Evolutionary conservation across 2,113 vertebrate genomes (phyloP).

Genomic region (Paedocypris sp.): DNA sequence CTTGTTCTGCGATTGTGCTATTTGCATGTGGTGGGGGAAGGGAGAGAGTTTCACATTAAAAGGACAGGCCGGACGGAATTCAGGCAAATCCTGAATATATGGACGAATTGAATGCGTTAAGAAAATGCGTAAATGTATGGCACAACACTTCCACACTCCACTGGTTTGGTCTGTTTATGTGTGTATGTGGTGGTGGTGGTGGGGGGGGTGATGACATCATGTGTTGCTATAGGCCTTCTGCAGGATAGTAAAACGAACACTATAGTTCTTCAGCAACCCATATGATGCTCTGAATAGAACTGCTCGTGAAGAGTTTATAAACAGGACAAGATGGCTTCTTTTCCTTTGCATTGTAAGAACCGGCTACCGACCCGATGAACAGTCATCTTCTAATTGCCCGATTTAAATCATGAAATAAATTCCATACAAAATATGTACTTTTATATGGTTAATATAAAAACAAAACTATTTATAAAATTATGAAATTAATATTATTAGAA

Average conservation of each 20-base stretch:
- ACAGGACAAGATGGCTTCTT: too few species aligned
- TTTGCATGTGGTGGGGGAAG: slow-evolving; percentile 34
- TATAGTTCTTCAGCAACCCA: slow-evolving; percentile 43
- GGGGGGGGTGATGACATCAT: slow-evolving; percentile 64
- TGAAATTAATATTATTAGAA: too few species aligned
- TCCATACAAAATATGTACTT: too few species aligned
- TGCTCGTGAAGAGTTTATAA: too few species aligned
- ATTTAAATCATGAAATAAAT: too few species aligned
- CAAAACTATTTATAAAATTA: too few species aligned
- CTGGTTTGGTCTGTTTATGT: slow-evolving; percentile 44
- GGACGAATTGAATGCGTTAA: too few species aligned
- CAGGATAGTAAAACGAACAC: slow-evolving; percentile 54
- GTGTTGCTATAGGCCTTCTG: slow-evolving; percentile 70
- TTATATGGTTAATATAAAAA: too few species aligned
- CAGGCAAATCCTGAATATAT: too few species aligned
- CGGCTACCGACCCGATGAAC: not conserved
- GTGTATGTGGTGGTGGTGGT: slow-evolving; percentile 32
- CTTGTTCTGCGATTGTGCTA: slow-evolving; percentile 36
- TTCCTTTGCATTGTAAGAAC: too few species aligned
- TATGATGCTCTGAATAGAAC: slow-evolving; percentile 30
- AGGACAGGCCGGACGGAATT: slow-evolving; percentile 2
- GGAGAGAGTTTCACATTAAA: slow-evolving; percentile 5
- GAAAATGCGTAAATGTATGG: not conserved
- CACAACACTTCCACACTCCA: not conserved
- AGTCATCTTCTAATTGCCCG: too few species aligned